Percentiles rank a stretch among this genome's conserved stretches.
These are phyloP conservation scores for Typhlichthys subterraneus DNA, from an alignment of 2,797 vertebrate genomes.

Conservation along the genomic window DNA sequence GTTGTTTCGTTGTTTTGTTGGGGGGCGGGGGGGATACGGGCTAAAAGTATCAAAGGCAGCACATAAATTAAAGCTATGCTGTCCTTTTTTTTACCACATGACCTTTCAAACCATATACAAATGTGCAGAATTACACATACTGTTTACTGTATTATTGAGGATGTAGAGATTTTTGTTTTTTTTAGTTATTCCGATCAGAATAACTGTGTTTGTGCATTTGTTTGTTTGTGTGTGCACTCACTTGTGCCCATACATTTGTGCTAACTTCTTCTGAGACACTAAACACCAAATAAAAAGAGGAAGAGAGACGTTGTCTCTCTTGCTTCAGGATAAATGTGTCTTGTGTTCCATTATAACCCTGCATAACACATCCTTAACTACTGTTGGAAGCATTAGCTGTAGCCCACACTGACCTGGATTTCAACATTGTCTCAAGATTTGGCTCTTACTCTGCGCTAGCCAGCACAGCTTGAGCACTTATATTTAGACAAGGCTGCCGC, in stretches of 20 bases:
- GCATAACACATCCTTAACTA: constrained; percentile 14
- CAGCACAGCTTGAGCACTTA: constrained; percentile 72
- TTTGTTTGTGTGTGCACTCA: constrained; percentile 11
- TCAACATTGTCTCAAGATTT: constrained; percentile 68
- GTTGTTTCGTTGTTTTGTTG: constrained; percentile 24
- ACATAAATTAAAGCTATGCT: constrained; percentile 42
- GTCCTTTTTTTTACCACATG: constrained; percentile 20
- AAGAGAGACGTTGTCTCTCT: no score
- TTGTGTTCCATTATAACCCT: not conserved
- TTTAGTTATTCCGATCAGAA: constrained; percentile 10
- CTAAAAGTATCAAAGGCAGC: constrained; percentile 44
- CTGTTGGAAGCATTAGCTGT: constrained; percentile 21
- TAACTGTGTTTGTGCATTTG: constrained; percentile 4
- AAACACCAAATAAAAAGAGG: no score
- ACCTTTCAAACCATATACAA: constrained; percentile 30
- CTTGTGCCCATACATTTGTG: no score
- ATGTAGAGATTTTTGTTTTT: constrained; percentile 31
- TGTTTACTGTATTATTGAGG: constrained; percentile 3
- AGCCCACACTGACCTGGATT: constrained; percentile 68
- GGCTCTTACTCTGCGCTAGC: constrained; percentile 61
- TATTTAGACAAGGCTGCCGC: constrained; percentile 73
- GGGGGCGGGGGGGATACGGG: constrained; percentile 22
- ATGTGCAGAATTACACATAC: constrained; percentile 9
- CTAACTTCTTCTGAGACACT: no score
- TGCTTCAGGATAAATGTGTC: no score